A percentile compares a stretch with the other conserved stretches of the same genome.
Conservation (phyloP, 2,888 invertebrate species). For the Caenorhabditis macrosperma region DNA sequence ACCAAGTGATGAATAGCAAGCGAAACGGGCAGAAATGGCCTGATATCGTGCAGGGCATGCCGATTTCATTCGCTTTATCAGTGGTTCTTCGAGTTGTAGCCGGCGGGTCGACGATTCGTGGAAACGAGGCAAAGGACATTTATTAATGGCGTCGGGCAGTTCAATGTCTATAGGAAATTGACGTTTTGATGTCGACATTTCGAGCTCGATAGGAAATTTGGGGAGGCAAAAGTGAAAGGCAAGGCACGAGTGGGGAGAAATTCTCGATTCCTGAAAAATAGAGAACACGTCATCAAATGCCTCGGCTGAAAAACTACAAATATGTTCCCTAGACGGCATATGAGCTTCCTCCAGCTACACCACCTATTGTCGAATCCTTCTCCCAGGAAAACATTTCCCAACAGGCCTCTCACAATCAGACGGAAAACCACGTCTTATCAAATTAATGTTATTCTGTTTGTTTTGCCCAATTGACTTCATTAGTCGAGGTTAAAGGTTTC, state of each 20-base stretch:
- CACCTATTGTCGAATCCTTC: too few relatives aligned
- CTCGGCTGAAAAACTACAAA: too few relatives aligned
- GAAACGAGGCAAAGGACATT: slow-evolving; percentile 26
- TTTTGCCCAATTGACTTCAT: not conserved
- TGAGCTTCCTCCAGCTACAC: too few relatives aligned
- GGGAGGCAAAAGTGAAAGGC: slow-evolving; percentile 21
- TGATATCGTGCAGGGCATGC: slow-evolving; percentile 36
- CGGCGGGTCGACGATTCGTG: slow-evolving; percentile 15
- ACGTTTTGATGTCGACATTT: too few relatives aligned
- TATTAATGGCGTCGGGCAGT: not conserved
- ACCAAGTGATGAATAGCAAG: not conserved
- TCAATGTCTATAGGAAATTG: too few relatives aligned
- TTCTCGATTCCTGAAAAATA: too few relatives aligned
- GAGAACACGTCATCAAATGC: too few relatives aligned
- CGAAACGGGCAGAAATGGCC: slow-evolving; percentile 20
- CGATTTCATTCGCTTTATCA: slow-evolving; percentile 14
- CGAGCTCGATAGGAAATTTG: too few relatives aligned
- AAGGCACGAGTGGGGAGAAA: not conserved
- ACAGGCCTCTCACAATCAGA: too few relatives aligned
- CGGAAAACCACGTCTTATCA: not conserved
- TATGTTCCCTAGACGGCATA: too few relatives aligned
- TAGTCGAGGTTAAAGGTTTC: not conserved
- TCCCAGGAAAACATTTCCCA: too few relatives aligned
- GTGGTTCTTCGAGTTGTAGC: slow-evolving; percentile 14
- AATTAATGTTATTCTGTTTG: not conserved